Base-by-base conservation (phyloP, 2,113 vertebrate species). In the Rostratula benghalensis region DNA sequence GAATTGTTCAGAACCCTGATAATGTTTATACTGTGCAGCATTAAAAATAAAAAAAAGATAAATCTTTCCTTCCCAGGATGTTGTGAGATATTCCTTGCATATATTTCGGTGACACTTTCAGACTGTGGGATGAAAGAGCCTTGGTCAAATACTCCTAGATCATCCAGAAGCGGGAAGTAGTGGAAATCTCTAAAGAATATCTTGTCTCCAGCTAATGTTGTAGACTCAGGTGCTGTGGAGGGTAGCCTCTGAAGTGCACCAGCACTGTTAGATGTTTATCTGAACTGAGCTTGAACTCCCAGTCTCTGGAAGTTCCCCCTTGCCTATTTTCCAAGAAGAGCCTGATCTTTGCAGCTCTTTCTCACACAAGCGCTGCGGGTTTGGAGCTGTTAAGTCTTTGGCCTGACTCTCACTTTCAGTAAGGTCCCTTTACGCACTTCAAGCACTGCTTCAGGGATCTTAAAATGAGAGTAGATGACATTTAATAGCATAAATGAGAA, bases 401-500 rank as follows among this genome's bases (percentile, higher is more conserved):
- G 80, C 43, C 74, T 93, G 75, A 86, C 35, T 84, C 76, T 90
- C 51, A 43, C 75, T 94, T 93, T 61, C 31, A 37, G 45, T 41
- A 0, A 35, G 60, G 69, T 61, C 76, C 43, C 57, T 95, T 95
- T 79, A 57, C 45, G 41, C 35, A 51, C 41, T 43, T 41, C 17
- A 92, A 64, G 31, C 68, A 71, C 67, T 74, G 63, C 75, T 92
- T 48, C 9, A 7, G n/a, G 85, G 57, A 57, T 87, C 86, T 94
- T 84, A 76, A 93, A 94, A 60, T 94, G 37, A 68, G 78, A 86
- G 53, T 84, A 82, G 83, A 90, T 91, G 76, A 65, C 43, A 87
- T 89, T 89, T 92, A 92, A 86, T 22, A 78, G 77, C 54, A 48
- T 53, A 94, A 94, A 95, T 76, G 48, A 95, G 89, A 95, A 96